Base-by-base conservation (phyloP, 2,113 vertebrate genomes). In the Barnardius zonarius region DNA sequence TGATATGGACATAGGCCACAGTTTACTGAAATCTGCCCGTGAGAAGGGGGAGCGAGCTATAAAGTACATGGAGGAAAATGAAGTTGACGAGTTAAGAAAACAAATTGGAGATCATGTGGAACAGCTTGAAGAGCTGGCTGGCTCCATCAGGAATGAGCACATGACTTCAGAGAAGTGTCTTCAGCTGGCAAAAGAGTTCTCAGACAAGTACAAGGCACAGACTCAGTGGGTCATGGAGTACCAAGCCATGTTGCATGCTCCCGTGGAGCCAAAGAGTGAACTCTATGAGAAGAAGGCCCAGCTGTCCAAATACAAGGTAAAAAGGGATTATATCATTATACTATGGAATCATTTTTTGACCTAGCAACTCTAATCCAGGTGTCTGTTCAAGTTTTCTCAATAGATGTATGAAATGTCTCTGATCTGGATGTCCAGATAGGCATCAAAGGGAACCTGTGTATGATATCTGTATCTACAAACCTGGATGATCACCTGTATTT, bases 241-340 rank as follows among this genome's bases (percentile, higher is more conserved):
- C 75, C 98, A 97, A 74, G 96, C 95, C 35, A 83, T 99, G 86
- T 98, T 99, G 30, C 96, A 94, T n/a, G 63, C 88, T 44, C 98
- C 98, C 1, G 97, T 98, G 31, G 99, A 99, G 83, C 98, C 98
- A 88, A 99, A 99, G 96, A 98, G 98, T 49, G 99, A 99, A 90
- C 97, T 99, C 17, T 99, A 99, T 97, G 99, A 99, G 96, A 99
- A 99, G 69, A 99, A 99, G 97, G 99, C 99, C 8, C 99, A 99
- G 69, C 96, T 99, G 57, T 98, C 99, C 17, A 99, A 99, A 96
- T 99, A 99, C 83, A 99, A 99, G 99, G 99, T 99, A 97, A 94
- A 70, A 88, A 91, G 2, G 12, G 9, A 7, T 64, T 64, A 17
- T 51, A 6, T 63, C 30, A 18, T 31, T 37, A 24, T 30, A 64